Conservation (phyloP, 2,888 invertebrate species). For the Lissonota sp. region DNA sequence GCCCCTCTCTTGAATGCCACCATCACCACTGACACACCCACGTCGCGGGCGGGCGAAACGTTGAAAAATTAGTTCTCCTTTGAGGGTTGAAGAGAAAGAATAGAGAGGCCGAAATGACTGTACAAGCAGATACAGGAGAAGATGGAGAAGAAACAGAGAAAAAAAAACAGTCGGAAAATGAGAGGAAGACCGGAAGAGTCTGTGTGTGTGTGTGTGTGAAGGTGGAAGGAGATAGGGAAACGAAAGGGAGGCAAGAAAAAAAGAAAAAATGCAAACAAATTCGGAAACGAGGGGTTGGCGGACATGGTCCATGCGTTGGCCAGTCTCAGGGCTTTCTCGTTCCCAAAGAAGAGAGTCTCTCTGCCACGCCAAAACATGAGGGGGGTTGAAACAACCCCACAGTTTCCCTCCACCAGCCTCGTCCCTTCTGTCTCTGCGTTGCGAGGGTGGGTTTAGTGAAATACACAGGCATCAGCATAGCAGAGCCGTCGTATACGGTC, state of each 20-base stretch:
- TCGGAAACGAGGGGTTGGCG: conserved; percentile 64
- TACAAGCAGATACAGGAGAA: conserved; percentile 5
- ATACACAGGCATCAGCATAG: conserved; percentile 50
- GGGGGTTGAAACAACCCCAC: conserved; percentile 67
- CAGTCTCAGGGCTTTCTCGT: conserved; percentile 64
- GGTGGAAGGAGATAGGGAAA: conserved; percentile 14
- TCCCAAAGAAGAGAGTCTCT: conserved; percentile 60
- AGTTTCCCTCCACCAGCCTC: too few relatives aligned
- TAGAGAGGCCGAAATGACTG: conserved; percentile 12
- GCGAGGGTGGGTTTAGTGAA: conserved; percentile 55
- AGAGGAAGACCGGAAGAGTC: conserved; percentile 40
- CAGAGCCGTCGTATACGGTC: conserved; percentile 34
- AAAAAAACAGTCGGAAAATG: conserved; percentile 53
- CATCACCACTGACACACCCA: conserved; percentile 51
- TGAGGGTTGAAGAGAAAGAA: conserved; percentile 60
- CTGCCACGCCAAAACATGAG: conserved; percentile 67
- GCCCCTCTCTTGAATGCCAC: conserved; percentile 12
- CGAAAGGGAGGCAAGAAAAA: neutral
- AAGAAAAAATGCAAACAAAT: conserved; percentile 62
- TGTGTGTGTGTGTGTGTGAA: conserved; percentile 15
- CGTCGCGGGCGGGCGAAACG: conserved; percentile 50
- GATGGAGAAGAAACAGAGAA: conserved; percentile 46
- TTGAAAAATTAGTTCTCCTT: conserved; percentile 66
- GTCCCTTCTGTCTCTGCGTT: neutral
- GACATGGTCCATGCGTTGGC: conserved; percentile 66